Base-by-base conservation (phyloP, 2,888 invertebrate genomes). In the Eristalis tenax region DNA sequence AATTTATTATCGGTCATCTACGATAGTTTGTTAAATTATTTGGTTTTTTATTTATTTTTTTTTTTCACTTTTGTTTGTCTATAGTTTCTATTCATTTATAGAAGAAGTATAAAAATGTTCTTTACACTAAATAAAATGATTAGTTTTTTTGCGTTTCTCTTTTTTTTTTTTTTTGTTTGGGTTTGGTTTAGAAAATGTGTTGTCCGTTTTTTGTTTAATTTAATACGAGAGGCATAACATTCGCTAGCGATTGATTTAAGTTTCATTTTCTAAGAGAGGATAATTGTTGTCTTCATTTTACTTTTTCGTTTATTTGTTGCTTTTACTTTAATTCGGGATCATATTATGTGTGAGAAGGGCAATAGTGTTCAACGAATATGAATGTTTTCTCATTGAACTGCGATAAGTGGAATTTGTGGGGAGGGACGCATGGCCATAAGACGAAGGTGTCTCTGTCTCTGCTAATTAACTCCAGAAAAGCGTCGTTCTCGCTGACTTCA, bases 91-190 rank as follows among this genome's bases (percentile, higher is more conserved):
- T 64, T 74, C 50, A 18, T 83, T 82, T 73, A 83, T 86, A 86
- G 82, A 85, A 80, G 77, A 87, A 83, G 87, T 87, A 87, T 83
- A 83, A 87, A 87, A 87, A 80, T 75, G 43, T 79, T 74, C 83
- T 87, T 87, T 83, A 87, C 87, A 87, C 87, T 87, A 87, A 87
- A 87, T 83, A 87, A 87, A 87, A 87, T 87, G 87, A 87, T 87
- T 87, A 87, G 87, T 79, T 87, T 81, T 65, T 43, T 65, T 64
- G 32, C 32, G 32, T 82, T 86, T 73, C 69, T 82, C 6, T 69
- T 28, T n/a, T 64, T 35, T 18, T 22, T 65, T 35, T 59, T 81
- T 32, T 18, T 64, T 0, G 22, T 35, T 64, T 64, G 23, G 59
- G 1, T 59, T 59, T 71, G 80, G 75, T 56, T 63, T 71, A 75